A percentile compares a stretch with the other conserved stretches of the same genome.
Conservation (phyloP, 2,797 vertebrate species). For the Enteromius viviparus region DNA sequence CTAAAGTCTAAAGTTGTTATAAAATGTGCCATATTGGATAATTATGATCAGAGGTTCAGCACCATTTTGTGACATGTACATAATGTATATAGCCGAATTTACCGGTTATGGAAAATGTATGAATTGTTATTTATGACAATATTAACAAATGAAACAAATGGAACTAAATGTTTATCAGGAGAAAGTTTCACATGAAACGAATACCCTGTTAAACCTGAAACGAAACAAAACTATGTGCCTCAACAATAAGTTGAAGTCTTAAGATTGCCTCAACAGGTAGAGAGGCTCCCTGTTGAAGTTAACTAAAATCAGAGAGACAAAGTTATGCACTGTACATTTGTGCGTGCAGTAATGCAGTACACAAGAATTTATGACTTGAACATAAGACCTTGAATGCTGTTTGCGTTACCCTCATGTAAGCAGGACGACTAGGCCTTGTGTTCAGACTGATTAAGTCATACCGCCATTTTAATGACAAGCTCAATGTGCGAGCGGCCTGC, state of each 20-base stretch:
- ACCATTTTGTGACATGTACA: slow-evolving; percentile 93
- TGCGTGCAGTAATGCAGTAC: slow-evolving; percentile 77
- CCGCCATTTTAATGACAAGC: slow-evolving; percentile 81
- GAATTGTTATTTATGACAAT: slow-evolving; percentile 95
- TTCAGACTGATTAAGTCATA: slow-evolving; percentile 84
- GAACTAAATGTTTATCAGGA: slow-evolving; percentile 88
- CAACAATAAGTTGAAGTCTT: slow-evolving; percentile 94
- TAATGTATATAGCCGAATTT: slow-evolving; percentile 98
- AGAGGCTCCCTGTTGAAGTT: slow-evolving; percentile 96
- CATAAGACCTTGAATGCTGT: slow-evolving; percentile 88
- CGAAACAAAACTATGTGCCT: slow-evolving; percentile 87
- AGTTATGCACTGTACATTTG: slow-evolving; percentile 70
- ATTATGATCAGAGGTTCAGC: slow-evolving; percentile 87
- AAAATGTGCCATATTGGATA: slow-evolving; percentile 87
- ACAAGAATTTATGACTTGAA: slow-evolving; percentile 78
- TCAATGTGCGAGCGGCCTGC: slow-evolving; percentile 90
- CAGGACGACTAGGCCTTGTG: slow-evolving; percentile 84
- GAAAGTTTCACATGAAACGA: slow-evolving; percentile 92
- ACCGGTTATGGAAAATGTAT: slow-evolving; percentile 97
- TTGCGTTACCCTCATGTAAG: slow-evolving; percentile 95
- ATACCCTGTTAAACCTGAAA: slow-evolving; percentile 89
- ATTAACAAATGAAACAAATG: slow-evolving; percentile 87
- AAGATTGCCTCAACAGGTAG: slow-evolving; percentile 97
- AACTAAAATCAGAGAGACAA: slow-evolving; percentile 86
- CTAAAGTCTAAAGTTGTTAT: slow-evolving; percentile 82